Evolutionary conservation across 1,140 invertebrate genomes (phyloP), one percentile per base, ranked within the genome.

Genomic region (Druon quercuslanigerum): DNA sequence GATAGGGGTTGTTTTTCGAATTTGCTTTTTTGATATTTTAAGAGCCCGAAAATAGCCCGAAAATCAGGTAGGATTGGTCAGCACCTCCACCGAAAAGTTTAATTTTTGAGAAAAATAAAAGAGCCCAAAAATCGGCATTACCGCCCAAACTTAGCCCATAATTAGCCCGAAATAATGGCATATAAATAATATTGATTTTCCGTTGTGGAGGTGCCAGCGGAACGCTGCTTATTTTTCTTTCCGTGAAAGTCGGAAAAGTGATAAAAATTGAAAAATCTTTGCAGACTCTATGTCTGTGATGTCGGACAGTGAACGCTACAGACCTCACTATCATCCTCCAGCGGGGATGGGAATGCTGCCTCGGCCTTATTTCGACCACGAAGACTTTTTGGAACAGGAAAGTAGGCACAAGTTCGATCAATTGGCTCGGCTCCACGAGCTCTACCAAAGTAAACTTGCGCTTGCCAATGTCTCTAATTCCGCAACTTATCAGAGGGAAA

Each of bases 221-320:
- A n/a, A n/a, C n/a, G n/a, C n/a, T n/a, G n/a, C n/a, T n/a, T n/a
- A n/a, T n/a, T n/a, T n/a, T n/a, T n/a, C n/a, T n/a, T 66, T 33
- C 4, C 5, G 12, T 40, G 25, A 66, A 66, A 66, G 19, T 57
- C 17, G 16, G 16, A 17, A n/a, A 54, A 16, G n/a, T 17, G n/a
- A 57, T 57, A n/a, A 66, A 66, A 66, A 25, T 40, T 2, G 19
- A 72, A 57, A 78, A 83, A 70, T 83, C 20, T 81, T 88, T 88
- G 12, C 80, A 93, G 96, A 96, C 92, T 96, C 94, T 14, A 93
- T 95, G 92, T 96, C 95, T 6, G 92, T 95, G 81, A 94, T 94
- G 87, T 96, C 94, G 79, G 95, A 96, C 90, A 92, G 95, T 56
- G 95, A 95, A 81, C 91, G 94, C 76, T 91, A 91, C 81, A 87